Evolutionary conservation across 2,797 vertebrate genomes (phyloP), one percentile per base, ranked within the genome.

Genomic region (Myiotriccus ornatus): DNA sequence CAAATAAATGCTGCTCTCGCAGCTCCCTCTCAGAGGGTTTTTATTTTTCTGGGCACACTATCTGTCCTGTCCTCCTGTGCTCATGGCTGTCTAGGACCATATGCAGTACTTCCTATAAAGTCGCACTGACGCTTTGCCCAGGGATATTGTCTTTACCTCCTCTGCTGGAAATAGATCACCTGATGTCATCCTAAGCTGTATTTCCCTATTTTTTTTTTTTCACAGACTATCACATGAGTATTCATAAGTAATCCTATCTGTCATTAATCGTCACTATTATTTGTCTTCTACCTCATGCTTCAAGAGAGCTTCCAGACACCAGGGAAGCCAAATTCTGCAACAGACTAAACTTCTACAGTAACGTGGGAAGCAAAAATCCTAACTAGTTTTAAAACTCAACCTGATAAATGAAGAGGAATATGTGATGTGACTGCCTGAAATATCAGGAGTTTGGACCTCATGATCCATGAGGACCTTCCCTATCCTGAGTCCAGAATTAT

Each of bases 371-470:
- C 6, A 92, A 90, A 96, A 92, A 59, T 82, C 63, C 22, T 69
- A 94, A 90, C 55, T 41, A 73, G 59, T 76, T 95, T 95, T 94
- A 92, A 90, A 94, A 84, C 21, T 89, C 52, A 84, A 47, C 21
- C 81, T 84, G 90, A 93, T 76, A 87, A 92, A 92, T 93, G 74
- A 90, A 93, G 50, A 94, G 21, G 63, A 87, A 79, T 73, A 88
- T 82, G 43, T 34, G 80, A 86, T 90, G 65, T 93, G 93, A 90
- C 67, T 94, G 59, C 67, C 55, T 94, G 90, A 94, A 96, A 94
- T 94, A 95, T 37, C 86, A 89, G 50, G n/a, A 96, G 70, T 82
- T 89, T 92, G 55, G 63, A 89, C 67, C 75, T 90, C 90, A 49
- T 73, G 89, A 92, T 93, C 84, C 0, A 0, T 65, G 62, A 93